Evolutionary conservation across 2,888 invertebrate genomes (phyloP), one percentile per base, ranked within the genome.

Genomic region (Myopa tessellatipennis): DNA sequence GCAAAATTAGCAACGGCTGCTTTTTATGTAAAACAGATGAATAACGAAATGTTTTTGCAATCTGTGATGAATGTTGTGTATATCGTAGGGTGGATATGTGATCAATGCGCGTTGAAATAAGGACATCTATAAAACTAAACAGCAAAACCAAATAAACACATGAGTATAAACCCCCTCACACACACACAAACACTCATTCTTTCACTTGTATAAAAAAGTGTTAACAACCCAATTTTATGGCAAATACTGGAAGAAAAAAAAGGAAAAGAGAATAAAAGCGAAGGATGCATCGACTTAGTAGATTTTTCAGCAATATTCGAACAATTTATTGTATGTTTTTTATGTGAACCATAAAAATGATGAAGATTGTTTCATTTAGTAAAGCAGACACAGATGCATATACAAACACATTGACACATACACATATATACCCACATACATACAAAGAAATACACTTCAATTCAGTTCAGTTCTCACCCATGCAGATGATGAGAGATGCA

Each of bases 101-200:
- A 82, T 83, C 81, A 80, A 83, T 82, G 82, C 78, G 73, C 78
- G 81, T 79, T 82, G 81, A 82, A 83, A 82, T 82, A 81, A 82
- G 82, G 83, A 82, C 83, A 83, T 82, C 80, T 81, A 80, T 81
- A 82, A 83, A 81, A 83, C 79, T 82, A 76, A 26, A 68, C 8
- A 50, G 6, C 40, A 68, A 68, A 68, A 40, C 8, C 40, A 52
- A 52, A 55, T 52, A 70, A 16, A 70, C 14, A 61, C n/a, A 61
- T 16, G 36, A 3, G 34, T 55, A 18, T 71, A 18, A 73, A 50
- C 40, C n/a, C 4, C 61, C 5, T 61, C n/a, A 8, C 38, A 72
- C 55, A 55, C 18, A 4, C 36, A 60, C 50, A 60, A 50, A 4
- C 40, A 70, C 26, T 76, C 55, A 60, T 55, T 60, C 58, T 74